Evolutionary conservation across 2,113 vertebrate species (phyloP).

Genomic region (Orycteropus afer): DNA sequence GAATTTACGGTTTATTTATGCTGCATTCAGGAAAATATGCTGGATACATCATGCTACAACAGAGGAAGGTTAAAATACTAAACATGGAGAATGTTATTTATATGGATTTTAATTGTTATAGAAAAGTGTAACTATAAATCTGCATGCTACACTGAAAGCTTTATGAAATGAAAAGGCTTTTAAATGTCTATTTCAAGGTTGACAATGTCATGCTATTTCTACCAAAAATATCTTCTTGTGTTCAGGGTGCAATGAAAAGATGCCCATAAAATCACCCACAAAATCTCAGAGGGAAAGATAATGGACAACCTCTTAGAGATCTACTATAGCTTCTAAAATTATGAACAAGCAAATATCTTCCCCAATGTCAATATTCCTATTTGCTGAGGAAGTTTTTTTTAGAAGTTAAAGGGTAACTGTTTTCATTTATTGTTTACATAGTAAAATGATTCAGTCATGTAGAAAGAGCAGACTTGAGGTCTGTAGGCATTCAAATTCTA

Average conservation of each 20-base stretch:
- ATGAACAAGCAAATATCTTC: background rate
- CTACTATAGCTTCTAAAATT: background rate
- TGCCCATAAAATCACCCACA: background rate
- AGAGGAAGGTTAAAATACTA: slow-evolving; percentile 61
- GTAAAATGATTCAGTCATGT: background rate
- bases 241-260: background rate
- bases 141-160: slow-evolving; percentile 42
- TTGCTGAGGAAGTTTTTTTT: slow-evolving; percentile 5
- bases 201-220: slow-evolving; percentile 50
- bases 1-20: slow-evolving; percentile 46
- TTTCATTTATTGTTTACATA: background rate
- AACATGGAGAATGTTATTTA: slow-evolving; percentile 51
- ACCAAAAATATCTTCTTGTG: slow-evolving; percentile 49
- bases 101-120: slow-evolving; percentile 67
- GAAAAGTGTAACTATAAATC: slow-evolving; percentile 62
- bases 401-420: background rate
- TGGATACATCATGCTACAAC: slow-evolving; percentile 28
- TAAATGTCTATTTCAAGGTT: slow-evolving; percentile 60
- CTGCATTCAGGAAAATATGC: slow-evolving; percentile 20
- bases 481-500: background rate
- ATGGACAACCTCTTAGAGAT: background rate
- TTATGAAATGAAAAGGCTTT: slow-evolving; percentile 58
- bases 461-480: background rate
- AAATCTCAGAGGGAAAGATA: background rate
- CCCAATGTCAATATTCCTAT: background rate